These are phyloP conservation scores for Drosophila grimshawi DNA, from an alignment of 1,140 invertebrate genomes.

Conservation along the genomic window DNA sequence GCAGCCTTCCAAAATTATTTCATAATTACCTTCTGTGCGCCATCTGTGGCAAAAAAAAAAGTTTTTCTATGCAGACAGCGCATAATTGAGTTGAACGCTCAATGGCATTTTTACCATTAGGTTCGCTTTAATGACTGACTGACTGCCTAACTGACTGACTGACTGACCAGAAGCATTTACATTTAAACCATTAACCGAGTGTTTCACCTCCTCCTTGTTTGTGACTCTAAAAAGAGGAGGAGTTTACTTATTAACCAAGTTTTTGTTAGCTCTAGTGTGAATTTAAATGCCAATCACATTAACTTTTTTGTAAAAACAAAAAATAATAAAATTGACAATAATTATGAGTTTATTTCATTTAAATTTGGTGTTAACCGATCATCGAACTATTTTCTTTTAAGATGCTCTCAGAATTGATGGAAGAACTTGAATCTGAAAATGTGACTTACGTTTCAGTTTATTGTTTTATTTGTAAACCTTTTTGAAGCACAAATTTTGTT, in stretches of 20 bases:
- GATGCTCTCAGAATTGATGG: too few relatives aligned
- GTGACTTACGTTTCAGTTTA: too few relatives aligned
- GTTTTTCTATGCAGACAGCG: conserved; percentile 11
- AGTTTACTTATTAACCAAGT: background rate
- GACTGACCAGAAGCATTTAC: conserved; percentile 34
- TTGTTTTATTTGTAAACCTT: too few relatives aligned
- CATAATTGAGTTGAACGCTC: conserved; percentile 46
- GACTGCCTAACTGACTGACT: background rate
- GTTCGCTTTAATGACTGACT: conserved; percentile 43
- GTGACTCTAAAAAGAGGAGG: background rate
- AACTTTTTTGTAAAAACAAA: too few relatives aligned
- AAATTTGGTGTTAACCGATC: too few relatives aligned
- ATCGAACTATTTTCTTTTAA: too few relatives aligned
- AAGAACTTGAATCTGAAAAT: too few relatives aligned
- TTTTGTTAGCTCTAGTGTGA: too few relatives aligned
- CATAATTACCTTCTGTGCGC: conserved; percentile 47
- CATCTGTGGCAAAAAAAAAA: background rate
- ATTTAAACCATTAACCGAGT: conserved; percentile 27
- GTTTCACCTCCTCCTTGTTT: conserved; percentile 14
- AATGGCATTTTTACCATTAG: conserved; percentile 45
- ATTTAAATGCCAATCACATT: too few relatives aligned
- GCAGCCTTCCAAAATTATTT: conserved; percentile 34
- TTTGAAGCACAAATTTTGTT: too few relatives aligned
- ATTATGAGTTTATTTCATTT: too few relatives aligned
- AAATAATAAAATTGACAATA: too few relatives aligned